Evolutionary conservation across 23 tunicate genomes (phyloP).

Genomic region (Halocynthia roretzi): DNA sequence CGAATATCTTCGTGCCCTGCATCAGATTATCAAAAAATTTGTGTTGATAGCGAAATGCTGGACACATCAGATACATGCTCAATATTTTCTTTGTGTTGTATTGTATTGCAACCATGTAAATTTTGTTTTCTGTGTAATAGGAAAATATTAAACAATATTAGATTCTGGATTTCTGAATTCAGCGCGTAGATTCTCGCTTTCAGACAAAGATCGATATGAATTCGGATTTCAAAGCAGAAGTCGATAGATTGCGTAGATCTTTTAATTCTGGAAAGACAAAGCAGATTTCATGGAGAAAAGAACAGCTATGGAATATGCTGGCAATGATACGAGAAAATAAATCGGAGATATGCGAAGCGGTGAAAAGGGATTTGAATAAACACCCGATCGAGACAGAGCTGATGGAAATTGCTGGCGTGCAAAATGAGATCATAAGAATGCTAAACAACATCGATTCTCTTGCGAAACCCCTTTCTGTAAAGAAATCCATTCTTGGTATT

Average conservation of each 20-base stretch:
- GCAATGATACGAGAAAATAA: conserved; percentile 42
- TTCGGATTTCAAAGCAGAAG: neutral
- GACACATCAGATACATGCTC: too few species aligned
- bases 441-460: conserved; percentile 30
- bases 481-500: conserved; percentile 16
- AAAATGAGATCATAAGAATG: conserved; percentile 38
- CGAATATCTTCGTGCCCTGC: too few species aligned
- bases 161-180: neutral
- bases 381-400: conserved; percentile 34
- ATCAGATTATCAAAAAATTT: too few species aligned
- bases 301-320: conserved; percentile 33
- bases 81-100: too few species aligned
- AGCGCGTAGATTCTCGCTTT: neutral
- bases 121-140: neutral
- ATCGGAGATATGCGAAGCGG: conserved; percentile 25
- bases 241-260: conserved; percentile 16
- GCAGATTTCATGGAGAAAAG: conserved; percentile 39
- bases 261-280: conserved; percentile 42
- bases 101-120: too few species aligned
- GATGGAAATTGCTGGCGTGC: conserved; percentile 35
- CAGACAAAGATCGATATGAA: neutral
- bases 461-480: conserved; percentile 19
- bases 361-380: conserved; percentile 31
- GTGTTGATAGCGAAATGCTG: too few species aligned
- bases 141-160: neutral